phyloP scores from a whole-genome alignment of 2,888 invertebrate genomes.

The Minunthozetes semirufus region DNA sequence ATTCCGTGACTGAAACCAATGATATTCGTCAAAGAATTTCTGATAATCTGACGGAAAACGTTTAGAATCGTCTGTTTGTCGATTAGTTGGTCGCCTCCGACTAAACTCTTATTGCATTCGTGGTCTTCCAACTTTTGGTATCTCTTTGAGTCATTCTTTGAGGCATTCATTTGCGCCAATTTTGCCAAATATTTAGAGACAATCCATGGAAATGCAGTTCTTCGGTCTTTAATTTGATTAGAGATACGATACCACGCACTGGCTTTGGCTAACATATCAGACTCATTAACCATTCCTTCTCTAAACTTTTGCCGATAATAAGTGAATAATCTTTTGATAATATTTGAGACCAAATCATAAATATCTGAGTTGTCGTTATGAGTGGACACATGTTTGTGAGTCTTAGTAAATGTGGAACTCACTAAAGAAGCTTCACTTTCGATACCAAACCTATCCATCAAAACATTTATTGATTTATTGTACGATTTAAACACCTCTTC shows the following conservation, averaged over 20 bases:
- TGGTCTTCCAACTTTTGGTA: no score
- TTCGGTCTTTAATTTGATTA: background rate
- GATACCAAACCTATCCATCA: slow-evolving; percentile 36
- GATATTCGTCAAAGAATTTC: no score
- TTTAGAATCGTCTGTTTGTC: no score
- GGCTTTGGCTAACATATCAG: slow-evolving; percentile 35
- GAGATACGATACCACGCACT: slow-evolving; percentile 40
- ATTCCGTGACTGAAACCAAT: no score
- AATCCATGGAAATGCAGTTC: slow-evolving; percentile 39
- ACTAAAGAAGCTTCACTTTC: slow-evolving; percentile 38
- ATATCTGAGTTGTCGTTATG: slow-evolving; percentile 35
- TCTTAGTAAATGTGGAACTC: slow-evolving; percentile 34
- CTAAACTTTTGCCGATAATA: slow-evolving; percentile 36
- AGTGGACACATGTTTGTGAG: slow-evolving; percentile 37
- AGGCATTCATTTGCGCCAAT: background rate
- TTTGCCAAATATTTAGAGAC: slow-evolving; percentile 35
- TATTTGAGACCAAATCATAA: slow-evolving; percentile 34
- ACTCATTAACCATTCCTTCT: background rate
- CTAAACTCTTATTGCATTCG: background rate
- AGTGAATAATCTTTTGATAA: slow-evolving; percentile 33
- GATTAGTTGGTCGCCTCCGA: background rate
- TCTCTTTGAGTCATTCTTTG: no score
- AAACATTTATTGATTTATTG: slow-evolving; percentile 28
- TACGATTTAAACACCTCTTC: slow-evolving; percentile 34
- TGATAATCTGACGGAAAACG: no score